phyloP scores from a whole-genome alignment of 92 coral and sea anemone species.

The Phenganax marumi region DNA sequence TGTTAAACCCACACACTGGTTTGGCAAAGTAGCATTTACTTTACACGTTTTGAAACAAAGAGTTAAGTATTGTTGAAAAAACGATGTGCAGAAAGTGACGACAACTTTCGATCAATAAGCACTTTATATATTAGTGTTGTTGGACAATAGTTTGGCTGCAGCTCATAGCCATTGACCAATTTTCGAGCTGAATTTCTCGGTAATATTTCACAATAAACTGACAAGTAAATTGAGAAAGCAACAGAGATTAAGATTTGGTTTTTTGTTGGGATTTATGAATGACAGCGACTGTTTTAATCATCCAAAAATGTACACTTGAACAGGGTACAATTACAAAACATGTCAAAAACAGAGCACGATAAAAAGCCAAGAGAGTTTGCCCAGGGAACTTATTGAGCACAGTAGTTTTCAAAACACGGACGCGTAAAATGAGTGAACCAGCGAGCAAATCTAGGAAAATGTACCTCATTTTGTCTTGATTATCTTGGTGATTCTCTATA shows the following conservation, averaged over 20 bases:
- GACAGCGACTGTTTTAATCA: too few species aligned
- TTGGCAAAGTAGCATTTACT: background rate
- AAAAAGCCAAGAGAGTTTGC: background rate
- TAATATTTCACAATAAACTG: slow-evolving; percentile 24
- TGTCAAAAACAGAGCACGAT: background rate
- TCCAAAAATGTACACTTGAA: too few species aligned
- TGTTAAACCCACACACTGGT: background rate
- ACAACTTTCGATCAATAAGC: too few species aligned
- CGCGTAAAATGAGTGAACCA: background rate
- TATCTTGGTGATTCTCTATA: background rate
- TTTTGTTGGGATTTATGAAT: background rate
- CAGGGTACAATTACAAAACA: too few species aligned
- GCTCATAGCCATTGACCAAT: background rate
- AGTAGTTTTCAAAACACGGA: background rate
- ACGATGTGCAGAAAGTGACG: background rate
- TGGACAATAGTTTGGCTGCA: background rate
- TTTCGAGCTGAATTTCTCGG: background rate
- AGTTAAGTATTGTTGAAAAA: background rate
- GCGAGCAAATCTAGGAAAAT: background rate
- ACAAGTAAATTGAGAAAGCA: slow-evolving; percentile 9
- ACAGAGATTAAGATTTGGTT: background rate
- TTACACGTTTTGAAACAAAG: background rate
- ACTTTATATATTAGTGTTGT: background rate
- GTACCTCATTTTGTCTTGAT: slow-evolving; percentile 29
- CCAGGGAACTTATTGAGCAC: background rate